phyloP scores from a whole-genome alignment of 2,113 vertebrate genomes.

The Meles meles region DNA sequence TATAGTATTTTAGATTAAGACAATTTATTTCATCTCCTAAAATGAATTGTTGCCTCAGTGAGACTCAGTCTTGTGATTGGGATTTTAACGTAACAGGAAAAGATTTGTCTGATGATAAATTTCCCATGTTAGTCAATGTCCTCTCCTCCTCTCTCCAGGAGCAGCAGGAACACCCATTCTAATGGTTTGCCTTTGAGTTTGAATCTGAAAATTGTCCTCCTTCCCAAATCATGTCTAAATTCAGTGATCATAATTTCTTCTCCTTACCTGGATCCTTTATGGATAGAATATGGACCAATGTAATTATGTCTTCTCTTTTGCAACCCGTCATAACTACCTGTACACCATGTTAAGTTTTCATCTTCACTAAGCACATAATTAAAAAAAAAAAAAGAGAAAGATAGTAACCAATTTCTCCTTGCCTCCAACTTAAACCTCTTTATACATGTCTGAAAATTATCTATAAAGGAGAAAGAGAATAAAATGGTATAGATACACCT shows the following conservation, averaged over 20 bases:
- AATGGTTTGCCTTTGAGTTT: not conserved
- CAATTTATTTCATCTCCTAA: constrained; percentile 40
- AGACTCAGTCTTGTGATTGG: constrained; percentile 57
- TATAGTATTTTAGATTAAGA: not conserved
- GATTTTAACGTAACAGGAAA: constrained; percentile 47
- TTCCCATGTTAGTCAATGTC: constrained; percentile 11
- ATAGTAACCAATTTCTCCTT: not conserved
- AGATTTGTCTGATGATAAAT: constrained; percentile 45
- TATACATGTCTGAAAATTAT: not conserved
- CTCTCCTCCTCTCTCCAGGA: not conserved
- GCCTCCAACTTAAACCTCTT: not conserved
- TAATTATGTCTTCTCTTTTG: constrained; percentile 21
- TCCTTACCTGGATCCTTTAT: not conserved
- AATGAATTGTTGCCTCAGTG: not conserved
- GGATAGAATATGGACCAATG: not conserved
- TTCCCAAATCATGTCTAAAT: not conserved
- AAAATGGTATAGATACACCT: not conserved
- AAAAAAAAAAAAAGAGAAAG: not conserved
- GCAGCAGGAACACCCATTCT: not conserved
- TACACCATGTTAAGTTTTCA: not conserved
- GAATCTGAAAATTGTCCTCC: not conserved
- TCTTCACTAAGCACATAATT: not conserved
- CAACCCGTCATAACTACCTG: not conserved
- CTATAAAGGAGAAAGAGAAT: not conserved
- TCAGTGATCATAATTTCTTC: not conserved